Evolutionary conservation across 2,113 vertebrate species (phyloP).

Genomic region (Rutilus rutilus): DNA sequence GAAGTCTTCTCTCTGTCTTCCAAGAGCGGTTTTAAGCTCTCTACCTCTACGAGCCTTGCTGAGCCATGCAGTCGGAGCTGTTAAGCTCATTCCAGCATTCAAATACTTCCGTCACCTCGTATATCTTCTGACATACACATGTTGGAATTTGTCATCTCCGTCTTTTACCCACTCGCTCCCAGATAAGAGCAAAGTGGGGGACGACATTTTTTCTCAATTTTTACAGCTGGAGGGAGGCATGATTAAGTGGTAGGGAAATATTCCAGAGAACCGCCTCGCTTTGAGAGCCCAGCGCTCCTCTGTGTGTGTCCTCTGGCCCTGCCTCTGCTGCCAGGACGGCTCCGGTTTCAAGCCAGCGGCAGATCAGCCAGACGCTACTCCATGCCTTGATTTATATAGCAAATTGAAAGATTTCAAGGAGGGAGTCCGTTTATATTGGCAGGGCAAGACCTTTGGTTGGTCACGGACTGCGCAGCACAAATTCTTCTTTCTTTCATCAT

Average conservation of each 20-base stretch:
- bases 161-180: constrained; percentile 47
- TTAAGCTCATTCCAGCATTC: constrained; percentile 53
- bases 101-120: constrained; percentile 53
- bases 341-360: constrained; percentile 53
- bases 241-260: constrained; percentile 60
- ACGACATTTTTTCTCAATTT: constrained; percentile 57
- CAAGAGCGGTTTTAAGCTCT: constrained; percentile 39
- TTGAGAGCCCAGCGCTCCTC: neutral
- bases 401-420: constrained; percentile 66
- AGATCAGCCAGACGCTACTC: constrained; percentile 50
- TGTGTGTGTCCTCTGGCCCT: constrained; percentile 33
- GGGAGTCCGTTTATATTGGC: constrained; percentile 62
- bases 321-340: constrained; percentile 14
- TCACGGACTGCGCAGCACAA: constrained; percentile 30
- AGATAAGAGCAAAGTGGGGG: constrained; percentile 42
- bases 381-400: constrained; percentile 62
- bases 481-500: too few relatives aligned
- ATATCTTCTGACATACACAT: constrained; percentile 57
- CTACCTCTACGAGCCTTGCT: constrained; percentile 26
- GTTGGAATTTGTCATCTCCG: constrained; percentile 49
- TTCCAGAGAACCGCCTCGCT: constrained; percentile 46
- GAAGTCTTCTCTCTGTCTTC: constrained; percentile 21
- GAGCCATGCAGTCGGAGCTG: constrained; percentile 26
- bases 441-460: constrained; percentile 51
- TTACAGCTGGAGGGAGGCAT: constrained; percentile 58